Conservation (phyloP, 2,797 vertebrate species). For the Halcyon smyrnensis region DNA sequence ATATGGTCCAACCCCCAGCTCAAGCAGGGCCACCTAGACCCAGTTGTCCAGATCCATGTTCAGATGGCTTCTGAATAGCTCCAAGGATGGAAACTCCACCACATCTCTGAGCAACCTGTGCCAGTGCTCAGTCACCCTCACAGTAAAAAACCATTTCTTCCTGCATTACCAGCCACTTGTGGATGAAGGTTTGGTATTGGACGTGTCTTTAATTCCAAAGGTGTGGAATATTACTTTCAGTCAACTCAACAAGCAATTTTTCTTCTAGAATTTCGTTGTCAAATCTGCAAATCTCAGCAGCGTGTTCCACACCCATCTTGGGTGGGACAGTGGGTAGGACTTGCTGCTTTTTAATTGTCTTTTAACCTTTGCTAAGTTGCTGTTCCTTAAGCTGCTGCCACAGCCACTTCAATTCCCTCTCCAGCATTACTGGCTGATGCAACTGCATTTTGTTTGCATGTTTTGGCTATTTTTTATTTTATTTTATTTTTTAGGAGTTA, state of each 20-base stretch:
- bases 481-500: neutral
- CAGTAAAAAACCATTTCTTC: neutral
- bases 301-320: neutral
- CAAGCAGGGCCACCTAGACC: neutral
- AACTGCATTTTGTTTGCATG: neutral
- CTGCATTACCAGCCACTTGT: neutral
- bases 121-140: neutral
- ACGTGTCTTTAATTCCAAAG: neutral
- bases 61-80: neutral
- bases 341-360: neutral
- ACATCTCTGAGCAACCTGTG: neutral
- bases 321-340: neutral
- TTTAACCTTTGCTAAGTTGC: neutral
- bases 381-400: neutral
- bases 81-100: neutral
- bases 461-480: neutral
- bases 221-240: neutral
- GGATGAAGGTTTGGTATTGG: neutral
- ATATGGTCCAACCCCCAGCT: rapidly evolving
- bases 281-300: neutral
- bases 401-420: neutral
- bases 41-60: neutral
- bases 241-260: neutral
- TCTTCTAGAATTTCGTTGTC: neutral
- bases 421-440: neutral